Evolutionary conservation across 2,797 vertebrate species (phyloP), one percentile per base, ranked within the genome.

Genomic region (Heliangelus exortis): DNA sequence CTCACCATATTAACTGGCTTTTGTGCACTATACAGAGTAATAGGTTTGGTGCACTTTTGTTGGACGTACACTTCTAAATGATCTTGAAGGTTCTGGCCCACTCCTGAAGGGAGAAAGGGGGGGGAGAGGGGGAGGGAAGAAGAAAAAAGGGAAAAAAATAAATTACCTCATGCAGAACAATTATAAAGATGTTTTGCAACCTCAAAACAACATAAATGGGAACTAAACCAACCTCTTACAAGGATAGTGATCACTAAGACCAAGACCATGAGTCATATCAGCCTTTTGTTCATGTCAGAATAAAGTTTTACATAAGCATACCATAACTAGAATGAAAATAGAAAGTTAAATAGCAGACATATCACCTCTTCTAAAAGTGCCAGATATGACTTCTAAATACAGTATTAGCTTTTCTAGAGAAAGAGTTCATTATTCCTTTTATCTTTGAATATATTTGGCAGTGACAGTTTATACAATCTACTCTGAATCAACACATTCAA

Each of bases 51-150:
- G 95, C 99, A 99, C 59, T 98, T 97, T 53, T 99, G 99, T 97
- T 99, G 99, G 36, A 99, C 54, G 1, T 99, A 99, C 21, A 99
- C 86, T 97, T 99, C 99, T 96, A 99, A 97, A 96, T 99, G 99
- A 95, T 99, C 99, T 92, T 99, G 99, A 53, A 99, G 98, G 97
- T 99, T 99, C 94, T 98, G 98, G 63, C 99, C 99, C 39, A 99
- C 99, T 85, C 99, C 99, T 99, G 92, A 26, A 19, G 43, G 15
- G 43, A 45, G 45, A 18, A 45, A 7, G 20, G 22, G 20, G 47
- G 19, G 12, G 20, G 23, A 25, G 13, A 53, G 51, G 12, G 9
- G 8, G 5, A 2, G 33, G 33, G 8, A 91, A 53, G 34, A 23
- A 61, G 23, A 43, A 47, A 34, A 87, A 87, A 67, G 12, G 10